Percentiles rank a stretch among this genome's conserved stretches.
phyloP scores from a whole-genome alignment of 2,888 invertebrate genomes.

The Agrotis ipsilon region DNA sequence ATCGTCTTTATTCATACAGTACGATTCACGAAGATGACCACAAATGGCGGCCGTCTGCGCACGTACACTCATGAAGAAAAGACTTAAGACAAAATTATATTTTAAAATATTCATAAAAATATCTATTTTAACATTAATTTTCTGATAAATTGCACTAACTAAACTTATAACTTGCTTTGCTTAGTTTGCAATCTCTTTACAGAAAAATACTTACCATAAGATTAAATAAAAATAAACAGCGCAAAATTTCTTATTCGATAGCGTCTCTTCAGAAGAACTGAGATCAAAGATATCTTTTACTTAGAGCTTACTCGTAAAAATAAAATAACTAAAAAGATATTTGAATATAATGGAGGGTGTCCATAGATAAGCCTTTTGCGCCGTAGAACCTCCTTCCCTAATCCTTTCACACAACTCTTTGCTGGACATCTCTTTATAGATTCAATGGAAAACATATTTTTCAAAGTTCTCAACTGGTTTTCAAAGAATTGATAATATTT shows the following conservation, averaged over 20 bases:
- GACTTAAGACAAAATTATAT: too few relatives aligned
- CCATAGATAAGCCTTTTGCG: slow-evolving; percentile 81
- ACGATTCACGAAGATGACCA: too few relatives aligned
- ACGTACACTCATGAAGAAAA: too few relatives aligned
- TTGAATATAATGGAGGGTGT: slow-evolving; percentile 82
- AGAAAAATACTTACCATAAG: neutral
- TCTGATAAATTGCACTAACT: neutral
- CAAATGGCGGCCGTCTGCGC: too few relatives aligned
- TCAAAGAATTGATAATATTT: slow-evolving; percentile 29
- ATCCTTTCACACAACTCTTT: slow-evolving; percentile 84
- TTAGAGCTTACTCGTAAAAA: slow-evolving; percentile 76
- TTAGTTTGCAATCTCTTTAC: too few relatives aligned
- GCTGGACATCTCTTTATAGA: slow-evolving; percentile 82
- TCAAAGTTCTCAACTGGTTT: slow-evolving; percentile 38
- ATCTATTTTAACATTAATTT: neutral
- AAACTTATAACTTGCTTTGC: too few relatives aligned
- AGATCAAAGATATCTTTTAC: slow-evolving; percentile 83
- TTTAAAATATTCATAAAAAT: slow-evolving; percentile 14
- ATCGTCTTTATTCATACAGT: too few relatives aligned
- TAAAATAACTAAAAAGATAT: slow-evolving; percentile 89
- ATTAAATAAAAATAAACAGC: slow-evolving; percentile 62
- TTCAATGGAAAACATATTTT: slow-evolving; percentile 66
- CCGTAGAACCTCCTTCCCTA: slow-evolving; percentile 70
- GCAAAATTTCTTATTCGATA: slow-evolving; percentile 58
- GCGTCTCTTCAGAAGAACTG: slow-evolving; percentile 61